These are phyloP conservation scores for Globia sparganii DNA, from an alignment of 2,888 invertebrate species.

Conservation along the genomic window DNA sequence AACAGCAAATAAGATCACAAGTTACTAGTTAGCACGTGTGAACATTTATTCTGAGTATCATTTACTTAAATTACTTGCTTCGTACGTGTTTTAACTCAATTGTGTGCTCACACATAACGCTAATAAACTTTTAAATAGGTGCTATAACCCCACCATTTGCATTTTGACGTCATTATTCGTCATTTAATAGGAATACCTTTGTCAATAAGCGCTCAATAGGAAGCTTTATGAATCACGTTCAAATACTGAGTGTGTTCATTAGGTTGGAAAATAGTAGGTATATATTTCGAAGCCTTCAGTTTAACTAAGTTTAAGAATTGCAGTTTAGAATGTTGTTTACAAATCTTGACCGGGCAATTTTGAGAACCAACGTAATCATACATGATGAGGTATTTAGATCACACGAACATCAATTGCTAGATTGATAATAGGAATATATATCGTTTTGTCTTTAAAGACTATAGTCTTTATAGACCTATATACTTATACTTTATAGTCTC, in stretches of 20 bases:
- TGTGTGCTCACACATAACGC: constrained; percentile 54
- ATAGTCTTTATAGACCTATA: not conserved
- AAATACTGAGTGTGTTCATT: constrained; percentile 4
- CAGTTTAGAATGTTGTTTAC: not conserved
- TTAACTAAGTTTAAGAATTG: not conserved
- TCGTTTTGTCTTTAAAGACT: not conserved
- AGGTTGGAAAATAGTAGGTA: not conserved
- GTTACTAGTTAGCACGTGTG: constrained; percentile 51
- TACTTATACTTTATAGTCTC: not conserved
- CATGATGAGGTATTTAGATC: constrained; percentile 1
- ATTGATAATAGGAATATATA: not conserved
- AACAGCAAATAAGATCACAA: constrained; percentile 63
- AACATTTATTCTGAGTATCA: constrained; percentile 59
- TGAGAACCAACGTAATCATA: not conserved
- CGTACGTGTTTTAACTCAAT: constrained; percentile 61
- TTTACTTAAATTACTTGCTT: constrained; percentile 66
- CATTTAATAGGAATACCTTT: constrained; percentile 42
- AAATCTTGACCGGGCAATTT: not conserved
- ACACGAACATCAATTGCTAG: not conserved
- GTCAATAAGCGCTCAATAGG: constrained; percentile 31
- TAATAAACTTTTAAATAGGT: constrained; percentile 65
- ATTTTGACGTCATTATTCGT: constrained; percentile 61
- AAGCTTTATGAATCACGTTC: constrained; percentile 47
- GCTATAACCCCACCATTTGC: constrained; percentile 61
- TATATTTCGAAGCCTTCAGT: not conserved